A percentile compares a stretch with the other conserved stretches of the same genome.
Evolutionary conservation across 1,140 invertebrate genomes (phyloP).

Genomic region (Stenopsyche tienmushanensis): DNA sequence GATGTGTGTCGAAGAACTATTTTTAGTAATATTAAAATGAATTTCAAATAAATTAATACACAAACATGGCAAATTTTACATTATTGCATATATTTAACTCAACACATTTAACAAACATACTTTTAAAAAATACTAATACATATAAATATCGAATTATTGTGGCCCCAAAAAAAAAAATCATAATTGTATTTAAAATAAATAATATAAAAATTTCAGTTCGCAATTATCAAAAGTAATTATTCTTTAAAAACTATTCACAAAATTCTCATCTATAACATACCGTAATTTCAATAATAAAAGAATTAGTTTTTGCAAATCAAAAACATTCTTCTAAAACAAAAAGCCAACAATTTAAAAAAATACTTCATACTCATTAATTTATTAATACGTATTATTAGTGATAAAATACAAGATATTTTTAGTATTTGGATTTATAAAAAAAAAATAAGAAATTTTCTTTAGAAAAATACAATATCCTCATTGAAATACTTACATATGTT

Average conservation of each 20-base stretch:
- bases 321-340: neutral
- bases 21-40: neutral
- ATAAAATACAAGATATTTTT: neutral
- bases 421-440: neutral
- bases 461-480: neutral
- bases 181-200: constrained; percentile 7
- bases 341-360: neutral
- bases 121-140: constrained; percentile 15
- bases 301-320: neutral
- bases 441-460: neutral
- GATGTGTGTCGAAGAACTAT: neutral
- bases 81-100: neutral
- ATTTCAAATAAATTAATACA: constrained; percentile 1
- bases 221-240: neutral
- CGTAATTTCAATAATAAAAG: neutral
- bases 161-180: constrained; percentile 19
- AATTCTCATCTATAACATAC: neutral
- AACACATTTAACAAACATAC: neutral
- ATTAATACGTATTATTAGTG: neutral
- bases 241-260: constrained; percentile 16
- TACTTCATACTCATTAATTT: neutral
- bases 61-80: constrained; percentile 6
- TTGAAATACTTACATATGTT: no score
- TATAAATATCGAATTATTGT: constrained; percentile 20
- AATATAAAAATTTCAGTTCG: neutral